Conservation (phyloP, 2,797 vertebrate species). For the Anguilla marmorata region DNA sequence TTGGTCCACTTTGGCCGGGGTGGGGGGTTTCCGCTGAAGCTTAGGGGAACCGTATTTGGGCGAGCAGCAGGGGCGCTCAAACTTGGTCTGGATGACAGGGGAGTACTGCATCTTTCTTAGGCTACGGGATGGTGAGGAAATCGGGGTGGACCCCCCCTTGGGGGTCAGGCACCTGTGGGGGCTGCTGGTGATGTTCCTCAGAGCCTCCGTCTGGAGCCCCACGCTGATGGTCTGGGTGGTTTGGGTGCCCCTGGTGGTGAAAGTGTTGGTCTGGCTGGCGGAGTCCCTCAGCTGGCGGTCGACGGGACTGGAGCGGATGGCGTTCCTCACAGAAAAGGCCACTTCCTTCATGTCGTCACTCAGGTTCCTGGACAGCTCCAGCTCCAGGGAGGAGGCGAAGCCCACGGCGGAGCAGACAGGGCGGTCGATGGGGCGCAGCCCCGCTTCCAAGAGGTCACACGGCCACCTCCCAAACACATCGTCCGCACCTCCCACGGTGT, state of each 20-base stretch:
- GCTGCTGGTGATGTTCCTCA: slow-evolving; percentile 88
- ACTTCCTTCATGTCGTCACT: slow-evolving; percentile 99
- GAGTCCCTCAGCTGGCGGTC: slow-evolving; percentile 76
- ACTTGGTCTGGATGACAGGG: slow-evolving; percentile 89
- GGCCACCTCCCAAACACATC: slow-evolving; percentile 85
- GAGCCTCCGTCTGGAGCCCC: slow-evolving; percentile 89
- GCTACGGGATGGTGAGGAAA: slow-evolving; percentile 91
- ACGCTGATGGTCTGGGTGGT: slow-evolving; percentile 89
- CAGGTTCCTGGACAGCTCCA: slow-evolving; percentile 90
- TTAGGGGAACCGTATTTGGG: slow-evolving; percentile 96
- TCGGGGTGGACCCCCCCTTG: slow-evolving; percentile 82
- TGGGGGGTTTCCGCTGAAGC: slow-evolving; percentile 83
- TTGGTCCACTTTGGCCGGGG: slow-evolving; percentile 76
- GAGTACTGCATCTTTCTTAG: slow-evolving; percentile 86
- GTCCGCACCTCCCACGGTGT: slow-evolving; percentile 62
- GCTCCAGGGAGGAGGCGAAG: slow-evolving; percentile 79
- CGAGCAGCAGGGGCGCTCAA: slow-evolving; percentile 93
- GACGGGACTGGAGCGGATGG: slow-evolving; percentile 70
- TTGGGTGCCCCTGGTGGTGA: slow-evolving; percentile 84
- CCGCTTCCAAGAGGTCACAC: slow-evolving; percentile 73
- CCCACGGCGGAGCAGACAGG: slow-evolving; percentile 81
- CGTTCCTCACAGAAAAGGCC: slow-evolving; percentile 86
- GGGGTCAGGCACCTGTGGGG: slow-evolving; percentile 95
- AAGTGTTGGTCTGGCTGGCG: slow-evolving; percentile 90
- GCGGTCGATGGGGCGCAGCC: slow-evolving; percentile 74